These are phyloP conservation scores for Penaeus japonicus DNA, from an alignment of 1,140 invertebrate genomes.

Conservation along the genomic window DNA sequence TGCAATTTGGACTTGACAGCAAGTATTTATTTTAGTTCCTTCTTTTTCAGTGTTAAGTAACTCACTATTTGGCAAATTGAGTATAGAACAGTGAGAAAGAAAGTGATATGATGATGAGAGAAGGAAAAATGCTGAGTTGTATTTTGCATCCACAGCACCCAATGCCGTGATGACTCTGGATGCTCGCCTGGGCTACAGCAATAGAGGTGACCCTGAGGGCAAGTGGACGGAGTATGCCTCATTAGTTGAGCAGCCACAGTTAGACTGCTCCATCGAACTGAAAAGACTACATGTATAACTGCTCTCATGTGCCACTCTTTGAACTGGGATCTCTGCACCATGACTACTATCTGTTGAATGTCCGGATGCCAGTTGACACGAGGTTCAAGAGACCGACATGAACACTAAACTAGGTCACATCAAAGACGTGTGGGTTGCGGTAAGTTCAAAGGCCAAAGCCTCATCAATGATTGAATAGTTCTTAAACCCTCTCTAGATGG, in stretches of 20 bases:
- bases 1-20: neutral
- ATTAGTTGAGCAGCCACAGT: slow-evolving; percentile 79
- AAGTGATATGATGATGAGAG: no score
- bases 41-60: neutral
- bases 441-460: slow-evolving; percentile 56
- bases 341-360: slow-evolving; percentile 95
- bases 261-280: slow-evolving; percentile 77
- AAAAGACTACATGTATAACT: slow-evolving; percentile 83
- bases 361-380: slow-evolving; percentile 78
- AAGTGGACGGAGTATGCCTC: slow-evolving; percentile 82
- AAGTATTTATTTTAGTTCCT: neutral
- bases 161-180: slow-evolving; percentile 75
- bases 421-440: slow-evolving; percentile 65
- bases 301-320: slow-evolving; percentile 90
- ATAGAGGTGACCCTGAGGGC: slow-evolving; percentile 78
- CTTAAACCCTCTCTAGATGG: no score
- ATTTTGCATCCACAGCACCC: slow-evolving; percentile 52
- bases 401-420: slow-evolving; percentile 65
- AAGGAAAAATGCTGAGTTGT: neutral
- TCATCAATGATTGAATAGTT: no score
- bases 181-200: slow-evolving; percentile 83
- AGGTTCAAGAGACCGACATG: slow-evolving; percentile 61
- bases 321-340: slow-evolving; percentile 96
- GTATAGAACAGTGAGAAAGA: neutral
- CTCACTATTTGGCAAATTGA: neutral